Conservation (phyloP, 2,888 invertebrate genomes). For the Encarsia formosa region DNA sequence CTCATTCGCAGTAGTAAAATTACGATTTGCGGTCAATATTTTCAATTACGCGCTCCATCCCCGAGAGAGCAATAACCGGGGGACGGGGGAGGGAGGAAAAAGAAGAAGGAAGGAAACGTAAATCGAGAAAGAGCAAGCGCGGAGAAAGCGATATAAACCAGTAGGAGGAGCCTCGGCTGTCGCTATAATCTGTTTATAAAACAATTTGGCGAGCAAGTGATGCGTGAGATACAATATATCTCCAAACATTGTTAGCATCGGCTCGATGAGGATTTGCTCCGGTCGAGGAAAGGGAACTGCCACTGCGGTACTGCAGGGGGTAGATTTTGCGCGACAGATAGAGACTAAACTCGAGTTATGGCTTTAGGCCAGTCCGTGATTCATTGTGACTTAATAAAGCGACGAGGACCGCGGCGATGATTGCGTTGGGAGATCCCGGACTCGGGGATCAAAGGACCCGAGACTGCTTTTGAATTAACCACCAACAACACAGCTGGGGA, state of each 20-base stretch:
- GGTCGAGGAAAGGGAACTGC: constrained; percentile 22
- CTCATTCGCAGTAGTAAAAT: too few species aligned
- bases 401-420: not conserved
- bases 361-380: constrained; percentile 22
- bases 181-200: constrained; percentile 75
- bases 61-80: too few species aligned
- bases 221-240: constrained; percentile 60
- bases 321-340: constrained; percentile 9
- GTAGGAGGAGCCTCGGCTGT: constrained; percentile 46
- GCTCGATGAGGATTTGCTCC: constrained; percentile 49
- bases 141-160: not conserved
- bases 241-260: constrained; percentile 53
- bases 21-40: too few species aligned
- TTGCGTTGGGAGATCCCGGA: not conserved
- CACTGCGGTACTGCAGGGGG: not conserved
- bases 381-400: constrained; percentile 27
- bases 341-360: not conserved
- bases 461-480: not conserved
- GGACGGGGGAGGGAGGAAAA: not conserved
- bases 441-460: not conserved
- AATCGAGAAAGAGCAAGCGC: not conserved
- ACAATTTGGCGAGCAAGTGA: constrained; percentile 73
- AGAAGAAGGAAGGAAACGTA: not conserved
- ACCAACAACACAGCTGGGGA: not conserved
- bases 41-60: too few species aligned